Percentiles rank a stretch among this genome's conserved stretches.
These are phyloP conservation scores for Serilophus lunatus DNA, from an alignment of 2,113 vertebrate species.

Conservation along the genomic window DNA sequence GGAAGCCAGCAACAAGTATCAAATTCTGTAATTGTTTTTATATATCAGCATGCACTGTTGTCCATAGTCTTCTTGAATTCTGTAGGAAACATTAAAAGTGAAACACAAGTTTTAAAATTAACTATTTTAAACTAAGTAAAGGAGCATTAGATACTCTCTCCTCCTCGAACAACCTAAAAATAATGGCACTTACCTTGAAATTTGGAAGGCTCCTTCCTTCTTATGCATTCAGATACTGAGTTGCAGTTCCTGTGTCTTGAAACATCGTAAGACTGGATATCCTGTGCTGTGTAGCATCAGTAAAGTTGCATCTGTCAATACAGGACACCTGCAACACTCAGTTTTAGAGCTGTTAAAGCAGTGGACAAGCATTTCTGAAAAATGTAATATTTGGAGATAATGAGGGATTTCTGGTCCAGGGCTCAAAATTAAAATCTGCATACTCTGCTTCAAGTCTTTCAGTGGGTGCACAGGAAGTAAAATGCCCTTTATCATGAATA, in stretches of 20 bases:
- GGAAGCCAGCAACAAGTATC: background rate
- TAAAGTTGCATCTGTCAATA: background rate
- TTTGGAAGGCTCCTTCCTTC: background rate
- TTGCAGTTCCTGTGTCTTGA: slow-evolving; percentile 20
- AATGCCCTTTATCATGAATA: background rate
- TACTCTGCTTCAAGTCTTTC: background rate
- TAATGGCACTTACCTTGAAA: background rate
- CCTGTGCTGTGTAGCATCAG: background rate
- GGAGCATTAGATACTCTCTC: background rate
- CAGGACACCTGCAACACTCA: background rate
- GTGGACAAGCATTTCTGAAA: background rate
- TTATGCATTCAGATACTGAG: background rate
- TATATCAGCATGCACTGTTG: background rate
- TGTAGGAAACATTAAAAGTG: background rate
- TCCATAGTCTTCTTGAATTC: background rate
- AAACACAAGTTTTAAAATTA: background rate
- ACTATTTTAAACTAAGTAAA: background rate
- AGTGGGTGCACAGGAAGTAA: background rate
- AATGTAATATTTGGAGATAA: background rate
- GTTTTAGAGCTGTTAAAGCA: background rate
- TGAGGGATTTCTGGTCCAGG: background rate
- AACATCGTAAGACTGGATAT: background rate
- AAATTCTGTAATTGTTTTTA: background rate
- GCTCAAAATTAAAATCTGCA: background rate
- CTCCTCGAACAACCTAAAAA: background rate